Evolutionary conservation across 2,113 vertebrate genomes (phyloP).

Genomic region (Pica pica): DNA sequence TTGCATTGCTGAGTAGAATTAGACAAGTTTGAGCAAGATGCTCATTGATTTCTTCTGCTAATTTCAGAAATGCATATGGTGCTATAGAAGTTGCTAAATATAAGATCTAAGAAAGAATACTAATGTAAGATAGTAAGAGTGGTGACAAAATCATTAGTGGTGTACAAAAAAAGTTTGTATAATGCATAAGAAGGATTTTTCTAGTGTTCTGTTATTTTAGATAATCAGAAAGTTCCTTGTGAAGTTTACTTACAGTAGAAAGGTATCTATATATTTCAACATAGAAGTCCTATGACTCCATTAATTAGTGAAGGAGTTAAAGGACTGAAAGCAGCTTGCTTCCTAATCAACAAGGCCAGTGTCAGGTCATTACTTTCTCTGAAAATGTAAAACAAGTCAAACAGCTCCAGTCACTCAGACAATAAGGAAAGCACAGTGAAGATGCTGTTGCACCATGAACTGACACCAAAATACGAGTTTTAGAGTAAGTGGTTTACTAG

Average conservation of each 20-base stretch:
- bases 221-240: not conserved
- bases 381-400: not conserved
- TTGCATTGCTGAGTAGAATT: not conserved
- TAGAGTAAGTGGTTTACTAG: not conserved
- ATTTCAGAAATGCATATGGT: not conserved
- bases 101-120: not conserved
- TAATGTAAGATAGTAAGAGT: not conserved
- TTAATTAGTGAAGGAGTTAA: not conserved
- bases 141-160: not conserved
- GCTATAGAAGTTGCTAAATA: not conserved
- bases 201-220: not conserved
- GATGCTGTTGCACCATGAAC: not conserved
- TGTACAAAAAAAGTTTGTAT: not conserved
- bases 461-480: not conserved
- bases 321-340: not conserved
- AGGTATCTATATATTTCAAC: not conserved
- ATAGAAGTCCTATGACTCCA: not conserved
- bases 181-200: not conserved
- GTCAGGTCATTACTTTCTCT: not conserved
- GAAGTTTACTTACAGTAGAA: not conserved
- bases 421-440: not conserved
- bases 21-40: not conserved
- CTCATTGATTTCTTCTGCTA: not conserved
- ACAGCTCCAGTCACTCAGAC: not conserved
- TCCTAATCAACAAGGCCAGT: not conserved